Conservation (phyloP, 2,113 vertebrate species). For the Elgaria multicarinata region DNA sequence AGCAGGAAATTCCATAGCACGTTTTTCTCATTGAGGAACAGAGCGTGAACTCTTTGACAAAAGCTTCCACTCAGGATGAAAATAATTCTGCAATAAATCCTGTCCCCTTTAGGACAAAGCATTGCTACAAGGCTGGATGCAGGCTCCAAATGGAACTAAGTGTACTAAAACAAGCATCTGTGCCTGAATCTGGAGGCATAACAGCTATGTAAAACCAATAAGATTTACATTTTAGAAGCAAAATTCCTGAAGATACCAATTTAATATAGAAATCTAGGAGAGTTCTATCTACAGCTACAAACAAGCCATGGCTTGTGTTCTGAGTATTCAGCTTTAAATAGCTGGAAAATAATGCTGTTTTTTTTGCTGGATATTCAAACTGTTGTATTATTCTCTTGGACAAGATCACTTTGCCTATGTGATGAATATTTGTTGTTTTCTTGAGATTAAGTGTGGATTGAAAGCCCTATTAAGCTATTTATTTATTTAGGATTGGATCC, state of each 20-base stretch:
- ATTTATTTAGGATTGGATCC: background rate
- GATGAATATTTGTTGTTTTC: background rate
- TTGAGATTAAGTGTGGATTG: background rate
- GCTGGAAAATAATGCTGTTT: background rate
- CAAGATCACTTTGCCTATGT: background rate
- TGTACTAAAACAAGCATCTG: slow-evolving; percentile 5
- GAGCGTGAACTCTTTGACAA: slow-evolving; percentile 20
- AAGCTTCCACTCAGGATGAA: slow-evolving; percentile 11
- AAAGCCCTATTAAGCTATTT: background rate
- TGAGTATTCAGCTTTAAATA: background rate
- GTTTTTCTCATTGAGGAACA: slow-evolving; percentile 27
- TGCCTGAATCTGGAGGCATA: background rate
- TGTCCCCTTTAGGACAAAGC: slow-evolving; percentile 9
- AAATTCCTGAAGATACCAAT: background rate
- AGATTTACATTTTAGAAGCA: background rate
- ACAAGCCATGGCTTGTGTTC: background rate
- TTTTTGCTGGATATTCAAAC: background rate
- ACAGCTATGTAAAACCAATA: background rate
- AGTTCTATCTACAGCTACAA: background rate
- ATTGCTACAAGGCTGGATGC: background rate
- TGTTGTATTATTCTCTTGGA: background rate
- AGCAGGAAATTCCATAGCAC: slow-evolving; percentile 26
- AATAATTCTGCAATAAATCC: slow-evolving; percentile 3
- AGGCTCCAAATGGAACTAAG: background rate
- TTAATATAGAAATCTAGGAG: background rate